Base-by-base conservation (phyloP, 1,140 invertebrate species). In the Elysia chlorotica region DNA sequence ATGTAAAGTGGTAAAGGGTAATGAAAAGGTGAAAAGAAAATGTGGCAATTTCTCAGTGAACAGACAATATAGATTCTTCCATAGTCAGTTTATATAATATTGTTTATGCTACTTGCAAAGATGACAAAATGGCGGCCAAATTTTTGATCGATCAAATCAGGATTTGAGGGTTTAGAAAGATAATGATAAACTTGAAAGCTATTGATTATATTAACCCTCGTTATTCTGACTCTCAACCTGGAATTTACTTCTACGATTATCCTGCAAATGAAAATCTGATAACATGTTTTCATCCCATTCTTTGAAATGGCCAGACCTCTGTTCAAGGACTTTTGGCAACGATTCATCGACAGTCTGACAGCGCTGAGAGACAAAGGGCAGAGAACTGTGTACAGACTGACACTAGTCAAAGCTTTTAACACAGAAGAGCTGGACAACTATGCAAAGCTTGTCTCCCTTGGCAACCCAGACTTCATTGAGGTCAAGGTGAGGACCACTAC, bases 401-500 rank as follows among this genome's bases (percentile, higher is more conserved):
- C 91, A 2, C 82, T 92, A 67, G 91, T 92, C 0, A 92, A 92
- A 83, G 85, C 88, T 17, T 91, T 88, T 87, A 92, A 92, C 85
- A 89, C 89, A 19, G 90, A 91, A 37, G 91, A 92, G 81, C 78
- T 92, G 38, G 87, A 91, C 74, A 89, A 88, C 68, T 92, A 92
- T 86, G 90, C 91, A 10, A 83, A 88, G 37, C 85, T 92, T 30
- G 90, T 92, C 2, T 77, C 80, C 14, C 68, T 90, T n/a, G 91
- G 91, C 37, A 86, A 89, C 61, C 91, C 91, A 66, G 91, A 92
- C 85, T 92, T 92, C 78, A 92, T 92, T 79, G 91, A 92, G 87
- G 88, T 92, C 28, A 92, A 92, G 85, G 90, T 90, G 77, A 75
- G 70, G n/a, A n/a, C n/a, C n/a, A n/a, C n/a, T n/a, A n/a, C n/a